Base-by-base conservation (phyloP, 1,140 invertebrate species). In the Diplogasteroides magnus region DNA sequence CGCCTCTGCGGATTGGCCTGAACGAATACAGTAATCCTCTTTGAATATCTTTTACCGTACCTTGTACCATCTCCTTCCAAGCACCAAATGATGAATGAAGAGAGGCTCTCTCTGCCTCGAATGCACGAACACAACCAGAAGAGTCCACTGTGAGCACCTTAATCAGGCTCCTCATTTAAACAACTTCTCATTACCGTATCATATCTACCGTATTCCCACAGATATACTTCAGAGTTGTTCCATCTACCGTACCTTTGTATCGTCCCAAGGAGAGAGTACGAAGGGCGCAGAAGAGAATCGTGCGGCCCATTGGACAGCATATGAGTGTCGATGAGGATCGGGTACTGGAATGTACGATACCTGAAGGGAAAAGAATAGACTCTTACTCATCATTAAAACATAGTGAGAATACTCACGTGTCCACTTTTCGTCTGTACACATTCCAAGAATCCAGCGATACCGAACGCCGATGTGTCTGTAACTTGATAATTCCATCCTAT, bases 81-180 rank as follows among this genome's bases (percentile, higher is more conserved):
- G 84, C 81, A 14, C 79, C 66, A 25, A 87, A 80, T 19, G 86
- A 86, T 27, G 79, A 80, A 64, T 86, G 81, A 48, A 89, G 82
- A 61, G 84, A 82, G 1, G 77, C 72, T 14, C 56, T 31, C n/a
- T 55, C n/a, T 14, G 86, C 86, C 81, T 90, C 87, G 88, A 88
- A 90, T 14, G 88, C 75, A 32, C 88, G 81, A 31, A 89, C 82
- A 70, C 84, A 86, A 1, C 89, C 88, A 61, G 83, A 83, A 2
- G 82, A 81, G 76, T 90, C 89, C 19, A 89, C 86, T 1, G 88
- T 87, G 19, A 88, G 85, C 48, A 89, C 26, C 58, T 60, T 64
- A 6, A 48, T 19, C 37, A 48, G 6, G 19, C 37, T 48, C 37
- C 19, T 48, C 37, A 48, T 48, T 19, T 48, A 19, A 6, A 48